phyloP scores from a whole-genome alignment of 1,140 invertebrate species.

The Pristionchus pacificus region DNA sequence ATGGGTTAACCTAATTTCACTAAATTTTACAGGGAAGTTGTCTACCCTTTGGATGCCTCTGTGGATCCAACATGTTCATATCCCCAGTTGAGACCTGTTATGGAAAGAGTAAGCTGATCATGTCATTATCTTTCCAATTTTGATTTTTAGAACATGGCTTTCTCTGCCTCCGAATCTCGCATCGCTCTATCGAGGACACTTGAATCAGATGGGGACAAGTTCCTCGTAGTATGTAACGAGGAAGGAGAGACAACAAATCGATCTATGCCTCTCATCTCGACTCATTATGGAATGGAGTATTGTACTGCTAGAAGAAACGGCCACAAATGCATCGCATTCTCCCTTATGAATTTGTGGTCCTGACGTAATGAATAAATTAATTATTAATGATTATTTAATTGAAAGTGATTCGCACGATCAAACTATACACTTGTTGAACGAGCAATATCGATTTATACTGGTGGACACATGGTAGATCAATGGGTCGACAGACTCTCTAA shows the following conservation, averaged over 20 bases:
- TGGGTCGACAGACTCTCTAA: too few relatives aligned
- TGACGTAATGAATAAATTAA: not conserved
- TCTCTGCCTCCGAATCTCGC: not conserved
- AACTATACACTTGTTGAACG: too few relatives aligned
- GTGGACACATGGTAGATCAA: too few relatives aligned
- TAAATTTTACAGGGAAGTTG: not conserved
- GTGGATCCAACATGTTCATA: not conserved
- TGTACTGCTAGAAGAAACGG: not conserved
- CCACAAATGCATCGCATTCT: not conserved
- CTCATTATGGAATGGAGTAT: not conserved
- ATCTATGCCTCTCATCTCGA: not conserved
- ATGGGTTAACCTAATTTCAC: not conserved
- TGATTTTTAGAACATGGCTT: not conserved
- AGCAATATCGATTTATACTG: too few relatives aligned
- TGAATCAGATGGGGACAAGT: not conserved
- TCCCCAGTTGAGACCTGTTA: not conserved
- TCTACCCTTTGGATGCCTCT: not conserved
- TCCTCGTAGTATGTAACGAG: not conserved
- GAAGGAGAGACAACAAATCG: not conserved
- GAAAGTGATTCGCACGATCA: too few relatives aligned
- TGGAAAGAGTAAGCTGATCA: not conserved
- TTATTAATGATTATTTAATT: too few relatives aligned
- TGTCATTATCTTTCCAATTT: not conserved
- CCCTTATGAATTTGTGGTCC: not conserved
- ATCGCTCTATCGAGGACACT: not conserved